Conservation (phyloP, 2,797 vertebrate genomes). For the Coendou prehensilis region DNA sequence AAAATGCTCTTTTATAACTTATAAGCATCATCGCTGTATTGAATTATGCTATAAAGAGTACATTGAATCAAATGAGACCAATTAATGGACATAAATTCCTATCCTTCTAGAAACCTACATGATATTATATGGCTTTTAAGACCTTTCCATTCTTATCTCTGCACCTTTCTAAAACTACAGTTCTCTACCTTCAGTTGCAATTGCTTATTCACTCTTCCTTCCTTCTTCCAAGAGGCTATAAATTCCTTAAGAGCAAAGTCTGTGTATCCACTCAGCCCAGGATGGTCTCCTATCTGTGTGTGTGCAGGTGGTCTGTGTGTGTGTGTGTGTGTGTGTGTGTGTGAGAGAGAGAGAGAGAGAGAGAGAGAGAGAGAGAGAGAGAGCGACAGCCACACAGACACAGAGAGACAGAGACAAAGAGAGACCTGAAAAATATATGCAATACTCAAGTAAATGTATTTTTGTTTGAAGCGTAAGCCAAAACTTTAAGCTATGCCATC, state of each 20-base stretch:
- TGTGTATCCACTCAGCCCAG: neutral
- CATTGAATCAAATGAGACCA: conserved; percentile 29
- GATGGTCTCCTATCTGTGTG: neutral
- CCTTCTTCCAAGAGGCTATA: neutral
- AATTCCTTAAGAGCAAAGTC: neutral
- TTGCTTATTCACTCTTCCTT: neutral
- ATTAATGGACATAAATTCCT: conserved; percentile 36
- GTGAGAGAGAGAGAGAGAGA: neutral
- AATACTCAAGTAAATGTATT: neutral
- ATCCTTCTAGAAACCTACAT: neutral
- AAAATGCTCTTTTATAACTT: conserved; percentile 48
- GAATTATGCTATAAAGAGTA: conserved; percentile 7
- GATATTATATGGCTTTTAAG: neutral
- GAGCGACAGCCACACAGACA: neutral
- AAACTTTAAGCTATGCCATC: neutral
- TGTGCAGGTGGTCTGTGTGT: neutral
- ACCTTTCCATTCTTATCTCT: neutral
- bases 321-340: neutral
- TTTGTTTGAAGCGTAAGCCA: conserved; percentile 14
- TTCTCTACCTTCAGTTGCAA: neutral
- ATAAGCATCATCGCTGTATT: neutral
- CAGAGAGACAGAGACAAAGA: neutral
- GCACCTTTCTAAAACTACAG: neutral
- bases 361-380: too few relatives aligned
- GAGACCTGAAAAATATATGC: neutral